Evolutionary conservation across 2,888 invertebrate species (phyloP), one percentile per base, ranked within the genome.

Genomic region (Hesperia comma): DNA sequence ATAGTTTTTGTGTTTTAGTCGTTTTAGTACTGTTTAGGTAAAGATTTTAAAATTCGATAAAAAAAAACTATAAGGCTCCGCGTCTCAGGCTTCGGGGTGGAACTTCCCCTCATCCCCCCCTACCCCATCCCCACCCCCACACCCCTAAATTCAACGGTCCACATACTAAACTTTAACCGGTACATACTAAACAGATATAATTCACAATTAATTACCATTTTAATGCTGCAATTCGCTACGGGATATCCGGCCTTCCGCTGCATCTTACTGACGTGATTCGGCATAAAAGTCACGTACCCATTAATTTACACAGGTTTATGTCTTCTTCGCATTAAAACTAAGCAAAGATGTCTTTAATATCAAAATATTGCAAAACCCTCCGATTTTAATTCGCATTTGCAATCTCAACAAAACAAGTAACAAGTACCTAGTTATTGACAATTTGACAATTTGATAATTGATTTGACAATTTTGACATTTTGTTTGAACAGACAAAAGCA

Each of bases 231-330:
- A 75, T 88, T 90, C 10, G 86, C 83, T 26, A 85, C 82, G 56
- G 92, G 91, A 75, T 83, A 92, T 63, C 88, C 87, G 63, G 91
- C 86, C 79, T 92, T 92, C 70, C 92, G 81, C 76, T 90, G 91
- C 92, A 93, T 91, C 64, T 67, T 60, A 37, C 19, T 19, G 19
- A 49, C 19, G 49, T 12, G 19, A 49, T 7, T 49, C 10, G 4
- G 49, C 19, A 2, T 49, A 6, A 19, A 6, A 33, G 14, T 57
- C 26, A 51, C 41, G 51, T 51, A 57, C 57, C 63, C 56, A 57
- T 63, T 63, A 56, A 63, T 14, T 15, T 32, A 49, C 0, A 43
- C 43, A 43, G 19, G 3, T 12, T 43, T 32, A 7, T 32, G 6
- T 2, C 26, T 51, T 19, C 21, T 7, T 12, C 10, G 21, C 8